These are phyloP conservation scores for Bufo bufo DNA, from an alignment of 2,113 vertebrate species.

Conservation along the genomic window DNA sequence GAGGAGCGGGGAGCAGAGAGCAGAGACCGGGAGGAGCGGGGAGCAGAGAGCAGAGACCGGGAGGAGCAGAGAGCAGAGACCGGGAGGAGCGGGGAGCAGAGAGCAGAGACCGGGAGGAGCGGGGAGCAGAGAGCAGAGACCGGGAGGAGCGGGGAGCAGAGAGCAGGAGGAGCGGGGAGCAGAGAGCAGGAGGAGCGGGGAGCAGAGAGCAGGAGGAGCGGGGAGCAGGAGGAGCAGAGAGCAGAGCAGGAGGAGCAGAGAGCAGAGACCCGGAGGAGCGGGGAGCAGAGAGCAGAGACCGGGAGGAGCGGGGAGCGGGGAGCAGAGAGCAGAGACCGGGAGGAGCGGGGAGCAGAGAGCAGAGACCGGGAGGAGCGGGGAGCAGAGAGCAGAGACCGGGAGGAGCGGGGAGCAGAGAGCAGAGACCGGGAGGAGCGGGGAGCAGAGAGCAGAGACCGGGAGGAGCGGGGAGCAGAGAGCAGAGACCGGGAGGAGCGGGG, in stretches of 20 bases:
- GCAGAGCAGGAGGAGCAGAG: background rate
- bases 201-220: background rate
- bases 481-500: background rate
- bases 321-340: background rate
- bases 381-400: background rate
- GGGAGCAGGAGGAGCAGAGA: background rate
- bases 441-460: background rate
- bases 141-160: background rate
- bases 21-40: background rate
- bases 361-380: background rate
- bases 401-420: background rate
- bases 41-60: background rate
- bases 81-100: background rate
- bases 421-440: background rate
- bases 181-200: background rate
- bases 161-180: no score
- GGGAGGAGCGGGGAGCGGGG: background rate
- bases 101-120: background rate
- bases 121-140: background rate
- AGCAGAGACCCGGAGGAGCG: background rate
- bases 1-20: conserved; percentile 53
- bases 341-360: background rate
- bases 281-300: background rate
- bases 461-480: background rate
- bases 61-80: background rate